These are phyloP conservation scores for Microctonus aethiopoides DNA, from an alignment of 2,888 invertebrate genomes.

Conservation along the genomic window DNA sequence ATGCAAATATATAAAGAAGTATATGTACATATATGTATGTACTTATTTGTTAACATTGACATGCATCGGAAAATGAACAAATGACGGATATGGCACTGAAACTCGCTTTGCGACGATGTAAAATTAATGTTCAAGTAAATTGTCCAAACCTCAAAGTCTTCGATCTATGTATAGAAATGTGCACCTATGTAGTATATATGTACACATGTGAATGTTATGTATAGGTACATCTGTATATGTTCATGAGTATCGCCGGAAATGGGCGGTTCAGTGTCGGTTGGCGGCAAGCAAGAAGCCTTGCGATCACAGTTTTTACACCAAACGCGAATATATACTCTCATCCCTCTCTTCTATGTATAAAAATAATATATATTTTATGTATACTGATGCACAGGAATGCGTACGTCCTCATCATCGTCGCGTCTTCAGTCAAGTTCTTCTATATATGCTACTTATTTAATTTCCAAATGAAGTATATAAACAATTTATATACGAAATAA, in stretches of 20 bases:
- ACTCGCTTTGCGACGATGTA: too few relatives aligned
- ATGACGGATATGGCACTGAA: neutral
- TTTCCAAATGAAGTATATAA: neutral
- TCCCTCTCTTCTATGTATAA: neutral
- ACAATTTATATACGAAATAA: too few relatives aligned
- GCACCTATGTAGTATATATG: slow-evolving; percentile 19
- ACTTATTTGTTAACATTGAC: neutral
- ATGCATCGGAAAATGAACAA: slow-evolving; percentile 16
- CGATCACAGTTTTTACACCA: slow-evolving; percentile 46
- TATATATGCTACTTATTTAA: neutral
- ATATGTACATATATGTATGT: neutral
- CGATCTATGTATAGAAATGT: slow-evolving; percentile 7
- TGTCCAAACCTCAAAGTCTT: neutral
- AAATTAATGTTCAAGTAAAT: too few relatives aligned
- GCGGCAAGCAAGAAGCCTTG: slow-evolving; percentile 42
- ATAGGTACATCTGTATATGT: neutral
- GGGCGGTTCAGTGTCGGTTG: slow-evolving; percentile 58
- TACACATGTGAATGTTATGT: slow-evolving; percentile 7
- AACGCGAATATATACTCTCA: slow-evolving; percentile 33
- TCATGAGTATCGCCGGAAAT: slow-evolving; percentile 63
- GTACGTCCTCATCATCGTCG: slow-evolving; percentile 17
- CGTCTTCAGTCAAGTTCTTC: slow-evolving; percentile 14
- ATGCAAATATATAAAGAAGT: too few relatives aligned
- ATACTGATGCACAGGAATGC: neutral
- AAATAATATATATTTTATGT: slow-evolving; percentile 7